Base-by-base conservation (phyloP, 37 sponge, comb jelly and placozoan species). In the Geodia barretti region DNA sequence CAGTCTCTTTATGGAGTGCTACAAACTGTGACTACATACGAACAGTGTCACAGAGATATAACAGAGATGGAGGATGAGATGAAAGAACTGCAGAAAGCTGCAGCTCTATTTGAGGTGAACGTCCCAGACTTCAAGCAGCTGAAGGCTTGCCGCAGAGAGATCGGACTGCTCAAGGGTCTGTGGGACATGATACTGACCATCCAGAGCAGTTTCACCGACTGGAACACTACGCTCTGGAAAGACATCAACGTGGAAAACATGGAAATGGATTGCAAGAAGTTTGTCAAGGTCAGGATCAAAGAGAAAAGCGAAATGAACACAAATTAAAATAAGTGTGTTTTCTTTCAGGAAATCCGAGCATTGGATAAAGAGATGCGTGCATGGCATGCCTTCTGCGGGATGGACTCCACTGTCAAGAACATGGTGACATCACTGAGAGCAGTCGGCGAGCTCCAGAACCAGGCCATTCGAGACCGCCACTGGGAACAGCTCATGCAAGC, bases 401-500 rank as follows among this genome's bases (percentile, higher is more conserved):
- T 98, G 77, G 96, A 96, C 28, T 88, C 92, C 24, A 86, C 84
- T 26, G 99, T 98, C 28, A 98, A 98, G 91, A 98, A 98, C 82
- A 98, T 98, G 99, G 94, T 98, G 94, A 98, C 96, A 19, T 95
- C 99, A 17, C 84, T 98, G 40, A 41, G 96, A 73, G 99, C 96
- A 43, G 96, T 98, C 21, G 95, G 96, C 3, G 99, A 98, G 82
- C 85, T 98, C 60, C 99, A 98, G 92, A 98, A 98, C 84, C 96
- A 80, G 26, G 96, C 99, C 54, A 98, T 98, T 80, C 83, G 99
- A 69, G 99, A 98, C 30, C 84, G 99, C 70, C 99, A 98, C 76
- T 98, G 99, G 99, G 90, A 89, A 41, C 96, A 98, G 68, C 95
- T 98, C 62, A 98, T 98, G 99, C 92, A 93, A 68, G 94, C 99